Base-by-base conservation (phyloP, 2,797 vertebrate genomes). In the Poeciliopsis turneri region DNA sequence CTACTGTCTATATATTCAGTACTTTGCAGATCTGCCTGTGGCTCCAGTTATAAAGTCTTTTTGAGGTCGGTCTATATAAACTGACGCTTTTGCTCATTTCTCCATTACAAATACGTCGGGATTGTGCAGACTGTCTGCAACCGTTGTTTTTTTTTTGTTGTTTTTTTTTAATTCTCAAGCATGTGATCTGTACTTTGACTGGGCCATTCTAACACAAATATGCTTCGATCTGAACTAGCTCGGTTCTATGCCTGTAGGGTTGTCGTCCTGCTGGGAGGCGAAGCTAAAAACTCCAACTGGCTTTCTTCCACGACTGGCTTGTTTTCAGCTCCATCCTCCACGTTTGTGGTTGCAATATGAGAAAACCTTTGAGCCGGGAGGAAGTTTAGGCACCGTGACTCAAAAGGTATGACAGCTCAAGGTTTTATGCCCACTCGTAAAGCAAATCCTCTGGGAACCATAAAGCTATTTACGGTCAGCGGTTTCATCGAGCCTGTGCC, bases 381-480 rank as follows among this genome's bases (percentile, higher is more conserved):
- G 33, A 41, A 5, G 18, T 39, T 41, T 5, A 39, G 15, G 20
- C 8, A 5, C 36, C 20, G 18, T 23, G 11, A 46, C 69, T 66
- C 46, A 13, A 3, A 16, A 45, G 78, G 49, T 75, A 6, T 86
- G 61, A 81, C 49, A 51, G 75, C 70, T 75, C 16, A 25, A 25
- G 53, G 28, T 70, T 69, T 85, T 28, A 77, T 33, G 46, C 51
- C 7, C 79, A 76, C 23, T 8, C 15, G 66, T 23, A 45, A 30
- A 5, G 28, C 41, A 78, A 61, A 78, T n/a, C 41, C 68, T 70
- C 18, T 28, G 51, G 78, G 51, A 84, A 53, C 72, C 47, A 86
- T 85, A 87, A 86, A 88, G 28, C 4, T 53, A 39, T 74, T 84
- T 55, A 76, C n/a, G 73, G 18, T 64, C 5, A 3, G 64, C 11